Percentiles rank a stretch among this genome's conserved stretches.
These are phyloP conservation scores for Venusia cambrica DNA, from an alignment of 2,888 invertebrate genomes.

Conservation along the genomic window DNA sequence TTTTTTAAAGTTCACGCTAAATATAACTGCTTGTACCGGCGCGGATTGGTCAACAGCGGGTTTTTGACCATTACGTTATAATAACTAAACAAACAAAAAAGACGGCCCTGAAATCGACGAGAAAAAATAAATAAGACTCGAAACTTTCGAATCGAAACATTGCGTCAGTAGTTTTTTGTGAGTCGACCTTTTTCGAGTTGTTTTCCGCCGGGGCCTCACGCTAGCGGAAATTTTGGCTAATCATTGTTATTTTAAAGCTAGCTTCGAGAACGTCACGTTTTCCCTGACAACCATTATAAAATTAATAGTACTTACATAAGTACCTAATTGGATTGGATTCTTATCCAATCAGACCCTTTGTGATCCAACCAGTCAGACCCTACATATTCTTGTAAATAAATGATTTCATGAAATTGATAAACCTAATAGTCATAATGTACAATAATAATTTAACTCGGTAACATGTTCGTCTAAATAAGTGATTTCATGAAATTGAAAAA, in stretches of 20 bases:
- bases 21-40: slow-evolving; percentile 11
- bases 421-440: too few species aligned
- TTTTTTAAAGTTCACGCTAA: slow-evolving; percentile 6
- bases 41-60: slow-evolving; percentile 6
- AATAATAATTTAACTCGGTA: too few species aligned
- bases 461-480: too few species aligned
- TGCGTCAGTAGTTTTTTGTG: slow-evolving; percentile 34
- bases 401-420: too few species aligned
- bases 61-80: slow-evolving; percentile 17
- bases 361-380: too few species aligned
- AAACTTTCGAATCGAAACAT: slow-evolving; percentile 38
- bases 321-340: too few species aligned
- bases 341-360: too few species aligned
- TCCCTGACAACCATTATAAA: too few species aligned
- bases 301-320: too few species aligned
- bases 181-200: slow-evolving; percentile 32
- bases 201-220: slow-evolving; percentile 22
- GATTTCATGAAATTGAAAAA: too few species aligned
- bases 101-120: slow-evolving; percentile 22
- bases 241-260: slow-evolving; percentile 8
- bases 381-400: too few species aligned
- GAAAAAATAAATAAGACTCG: slow-evolving; percentile 12
- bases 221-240: slow-evolving; percentile 16
- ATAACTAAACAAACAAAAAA: slow-evolving; percentile 25
- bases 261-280: too few species aligned